Evolutionary conservation across 2,888 invertebrate genomes (phyloP), one percentile per base, ranked within the genome.

Genomic region (Apoda limacodes): DNA sequence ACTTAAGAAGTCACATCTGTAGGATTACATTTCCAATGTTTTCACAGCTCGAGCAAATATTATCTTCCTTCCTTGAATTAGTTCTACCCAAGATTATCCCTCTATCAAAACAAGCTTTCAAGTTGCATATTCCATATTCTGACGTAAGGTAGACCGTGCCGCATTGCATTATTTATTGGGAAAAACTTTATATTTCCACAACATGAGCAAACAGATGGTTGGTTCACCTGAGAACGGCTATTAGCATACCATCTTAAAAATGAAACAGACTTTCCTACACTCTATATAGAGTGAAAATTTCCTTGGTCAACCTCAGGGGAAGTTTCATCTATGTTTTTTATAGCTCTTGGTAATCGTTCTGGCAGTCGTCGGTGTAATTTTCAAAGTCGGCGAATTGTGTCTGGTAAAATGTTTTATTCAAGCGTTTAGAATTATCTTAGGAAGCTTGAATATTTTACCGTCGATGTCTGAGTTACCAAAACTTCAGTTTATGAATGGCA

Each of bases 91-190:
- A 43, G 49, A 52, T 60, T 59, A 60, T 54, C 53, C 17, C 17
- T 17, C 17, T 5, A 17, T 7, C 17, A 17, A 17, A 17, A 5
- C 7, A 17, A 17, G 17, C 5, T n/a, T n/a, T n/a, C n/a, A n/a
- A n/a, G n/a, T n/a, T n/a, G n/a, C n/a, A n/a, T n/a, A n/a, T n/a
- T n/a, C n/a, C n/a, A n/a, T n/a, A n/a, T n/a, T n/a, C n/a, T 17
- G 17, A 17, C 5, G 7, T 5, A 6, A 17, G 17, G 17, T 17
- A 7, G 35, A 27, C 35, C 34, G 40, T 43, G 25, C 43, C 44
- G 46, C 45, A 61, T 60, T 75, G 72, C 72, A 76, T 75, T 76
- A 75, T 75, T 75, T 76, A 75, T 75, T 74, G 69, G 64, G 60
- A 60, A 71, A 70, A 72, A 69, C 67, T 74, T 70, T 68, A 63